A percentile compares a stretch with the other conserved stretches of the same genome.
Evolutionary conservation across 2,797 vertebrate genomes (phyloP).

Genomic region (Meriones psammophilus): DNA sequence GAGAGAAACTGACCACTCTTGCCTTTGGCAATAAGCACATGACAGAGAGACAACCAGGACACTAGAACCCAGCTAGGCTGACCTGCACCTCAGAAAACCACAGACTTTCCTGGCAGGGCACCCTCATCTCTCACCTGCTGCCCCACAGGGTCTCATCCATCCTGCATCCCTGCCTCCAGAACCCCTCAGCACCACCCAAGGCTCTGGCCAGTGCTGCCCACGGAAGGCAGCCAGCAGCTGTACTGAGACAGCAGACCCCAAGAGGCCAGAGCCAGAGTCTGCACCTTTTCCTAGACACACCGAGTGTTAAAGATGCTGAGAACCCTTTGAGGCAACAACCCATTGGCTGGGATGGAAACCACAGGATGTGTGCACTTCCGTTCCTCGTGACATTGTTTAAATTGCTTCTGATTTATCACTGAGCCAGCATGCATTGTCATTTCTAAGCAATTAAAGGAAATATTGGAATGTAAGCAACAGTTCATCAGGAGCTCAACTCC

Average conservation of each 20-base stretch:
- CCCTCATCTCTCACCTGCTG: too few relatives aligned
- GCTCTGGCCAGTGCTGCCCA: rapidly evolving
- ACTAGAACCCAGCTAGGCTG: too few relatives aligned
- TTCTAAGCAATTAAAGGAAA: conserved; percentile 76
- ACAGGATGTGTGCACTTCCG: neutral
- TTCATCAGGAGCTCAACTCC: conserved; percentile 17
- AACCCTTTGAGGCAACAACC: neutral
- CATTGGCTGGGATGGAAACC: neutral
- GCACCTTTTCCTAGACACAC: rapidly evolving
- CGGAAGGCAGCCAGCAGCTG: neutral
- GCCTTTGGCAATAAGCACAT: rapidly evolving
- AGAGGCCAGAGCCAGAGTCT: neutral
- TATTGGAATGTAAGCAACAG: conserved; percentile 42
- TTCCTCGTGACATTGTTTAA: conserved; percentile 50
- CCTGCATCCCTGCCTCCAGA: neutral
- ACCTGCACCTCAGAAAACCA: rapidly evolving
- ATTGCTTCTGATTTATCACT: conserved; percentile 62
- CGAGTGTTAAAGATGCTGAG: rapidly evolving
- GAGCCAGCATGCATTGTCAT: conserved; percentile 64
- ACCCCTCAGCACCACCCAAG: neutral
- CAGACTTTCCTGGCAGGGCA: neutral
- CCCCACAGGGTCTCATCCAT: rapidly evolving
- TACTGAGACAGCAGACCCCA: neutral
- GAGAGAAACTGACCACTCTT: rapidly evolving
- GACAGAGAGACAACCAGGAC: neutral